Evolutionary conservation across 1,140 invertebrate species (phyloP).

Genomic region (Agraylea sexmaculata): DNA sequence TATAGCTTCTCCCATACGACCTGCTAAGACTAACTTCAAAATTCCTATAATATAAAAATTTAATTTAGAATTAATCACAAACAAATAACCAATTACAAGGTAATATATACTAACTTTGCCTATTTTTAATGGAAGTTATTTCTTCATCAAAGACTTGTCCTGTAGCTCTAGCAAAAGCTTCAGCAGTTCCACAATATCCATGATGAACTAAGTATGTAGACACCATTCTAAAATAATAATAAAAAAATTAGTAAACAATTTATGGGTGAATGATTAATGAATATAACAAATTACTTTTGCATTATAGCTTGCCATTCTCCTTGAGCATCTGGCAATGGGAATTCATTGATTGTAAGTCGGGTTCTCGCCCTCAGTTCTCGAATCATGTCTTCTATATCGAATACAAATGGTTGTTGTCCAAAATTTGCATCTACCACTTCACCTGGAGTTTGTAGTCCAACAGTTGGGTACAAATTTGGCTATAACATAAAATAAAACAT

Average conservation of each 20-base stretch:
- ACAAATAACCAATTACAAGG: conserved; percentile 1
- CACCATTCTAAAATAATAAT: conserved; percentile 65
- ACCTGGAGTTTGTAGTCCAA: conserved; percentile 95
- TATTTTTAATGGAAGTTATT: conserved; percentile 88
- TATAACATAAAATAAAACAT: conserved; percentile 37
- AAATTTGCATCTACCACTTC: conserved; percentile 99
- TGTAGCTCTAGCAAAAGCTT: conserved; percentile 88
- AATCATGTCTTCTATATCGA: conserved; percentile 97
- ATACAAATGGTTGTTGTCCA: conserved; percentile 93
- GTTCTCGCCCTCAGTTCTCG: conserved; percentile 75
- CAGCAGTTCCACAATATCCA: conserved; percentile 91
- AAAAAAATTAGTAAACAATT: conserved; percentile 2
- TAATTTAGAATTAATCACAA: conserved; percentile 6
- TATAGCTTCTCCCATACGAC: conserved; percentile 91
- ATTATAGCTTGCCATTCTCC: conserved; percentile 85
- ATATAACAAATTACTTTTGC: conserved; percentile 54
- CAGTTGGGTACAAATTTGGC: conserved; percentile 94
- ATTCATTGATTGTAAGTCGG: conserved; percentile 71
- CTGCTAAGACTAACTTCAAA: conserved; percentile 81
- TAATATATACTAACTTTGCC: conserved; percentile 62
- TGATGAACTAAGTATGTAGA: conserved; percentile 95
- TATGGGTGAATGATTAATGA: conserved; percentile 2
- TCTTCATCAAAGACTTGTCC: conserved; percentile 87
- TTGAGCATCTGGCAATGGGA: conserved; percentile 74
- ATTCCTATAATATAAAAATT: conserved; percentile 58